These are phyloP conservation scores for Nemopilema nomurai DNA, from an alignment of 30 jellyfish, hydroid and myxozoan species.

Conservation along the genomic window DNA sequence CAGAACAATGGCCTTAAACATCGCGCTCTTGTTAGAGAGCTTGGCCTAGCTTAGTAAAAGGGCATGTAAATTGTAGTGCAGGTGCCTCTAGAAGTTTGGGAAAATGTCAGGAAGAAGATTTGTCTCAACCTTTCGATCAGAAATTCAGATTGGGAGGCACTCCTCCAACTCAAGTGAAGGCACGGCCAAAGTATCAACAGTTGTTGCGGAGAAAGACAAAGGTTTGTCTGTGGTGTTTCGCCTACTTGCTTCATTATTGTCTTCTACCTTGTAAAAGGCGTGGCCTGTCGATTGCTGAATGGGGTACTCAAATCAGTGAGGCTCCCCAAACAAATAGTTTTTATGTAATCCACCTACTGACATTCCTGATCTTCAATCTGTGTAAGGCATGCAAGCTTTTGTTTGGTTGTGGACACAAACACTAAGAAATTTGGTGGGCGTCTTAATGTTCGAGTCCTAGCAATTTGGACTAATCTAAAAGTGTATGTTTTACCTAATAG, in stretches of 20 bases:
- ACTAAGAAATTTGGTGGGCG: too few relatives aligned
- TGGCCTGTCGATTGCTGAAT: background rate
- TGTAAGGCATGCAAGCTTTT: too few relatives aligned
- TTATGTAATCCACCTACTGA: too few relatives aligned
- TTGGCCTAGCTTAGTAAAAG: background rate
- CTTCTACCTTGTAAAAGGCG: background rate
- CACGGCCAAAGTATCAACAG: background rate
- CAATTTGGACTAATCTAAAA: too few relatives aligned
- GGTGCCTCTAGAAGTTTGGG: background rate
- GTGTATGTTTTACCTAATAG: too few relatives aligned
- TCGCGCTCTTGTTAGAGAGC: background rate
- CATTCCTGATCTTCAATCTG: too few relatives aligned
- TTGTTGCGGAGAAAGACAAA: background rate
- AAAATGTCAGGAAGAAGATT: conserved; percentile 21
- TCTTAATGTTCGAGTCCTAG: too few relatives aligned
- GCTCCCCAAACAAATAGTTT: too few relatives aligned
- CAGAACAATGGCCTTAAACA: background rate
- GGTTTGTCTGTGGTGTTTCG: background rate
- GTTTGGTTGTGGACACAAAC: too few relatives aligned
- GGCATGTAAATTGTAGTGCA: conserved; percentile 1
- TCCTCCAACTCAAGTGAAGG: background rate
- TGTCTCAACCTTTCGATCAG: conserved; percentile 17
- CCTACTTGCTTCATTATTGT: background rate
- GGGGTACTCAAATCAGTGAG: too few relatives aligned
- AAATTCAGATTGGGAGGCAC: conserved; percentile 27